A percentile compares a stretch with the other conserved stretches of the same genome.
Evolutionary conservation across 2,113 vertebrate genomes (phyloP).

Genomic region (Bos taurus): ARS-UCD2.0 NC_037336.1:101091501-101092000

Average conservation of each 20-base stretch:
- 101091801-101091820: neutral
- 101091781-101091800: accelerated
- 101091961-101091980: neutral
- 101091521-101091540: neutral
- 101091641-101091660: no score
- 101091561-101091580: neutral
- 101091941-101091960: accelerated
- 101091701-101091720: neutral
- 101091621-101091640: accelerated
- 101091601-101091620: neutral
- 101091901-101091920: accelerated
- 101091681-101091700: accelerated
- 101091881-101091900: neutral
- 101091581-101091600: accelerated
- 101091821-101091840: accelerated
- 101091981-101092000: neutral
- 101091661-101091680: neutral
- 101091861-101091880: no score
- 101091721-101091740: neutral
- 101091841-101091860: neutral
- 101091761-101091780: accelerated
- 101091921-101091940: accelerated
- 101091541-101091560: accelerated
- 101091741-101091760: neutral
- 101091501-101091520: accelerated